A percentile compares a stretch with the other conserved stretches of the same genome.
phyloP scores from a whole-genome alignment of 2,113 vertebrate genomes.

The Rafetus swinhoei region DNA sequence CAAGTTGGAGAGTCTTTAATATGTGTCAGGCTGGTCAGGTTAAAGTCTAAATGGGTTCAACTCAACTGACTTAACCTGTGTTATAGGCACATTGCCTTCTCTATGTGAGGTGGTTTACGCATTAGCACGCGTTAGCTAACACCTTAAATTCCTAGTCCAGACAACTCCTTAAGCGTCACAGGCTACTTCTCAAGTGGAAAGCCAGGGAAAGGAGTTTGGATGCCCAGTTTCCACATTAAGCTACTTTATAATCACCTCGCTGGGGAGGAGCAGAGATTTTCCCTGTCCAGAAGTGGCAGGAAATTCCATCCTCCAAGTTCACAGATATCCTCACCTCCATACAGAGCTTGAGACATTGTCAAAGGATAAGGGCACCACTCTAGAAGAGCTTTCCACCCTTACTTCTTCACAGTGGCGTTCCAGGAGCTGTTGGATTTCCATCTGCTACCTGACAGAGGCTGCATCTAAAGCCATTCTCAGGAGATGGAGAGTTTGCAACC shows the following conservation, averaged over 20 bases:
- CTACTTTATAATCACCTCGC: accelerated
- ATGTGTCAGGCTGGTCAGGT: not conserved
- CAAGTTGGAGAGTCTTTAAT: not conserved
- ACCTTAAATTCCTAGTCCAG: not conserved
- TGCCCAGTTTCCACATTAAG: not conserved
- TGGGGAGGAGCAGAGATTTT: not conserved
- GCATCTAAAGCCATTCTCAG: not conserved
- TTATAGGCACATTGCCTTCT: not conserved
- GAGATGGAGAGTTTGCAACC: not conserved
- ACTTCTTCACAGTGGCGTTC: not conserved
- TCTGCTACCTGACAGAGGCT: not conserved
- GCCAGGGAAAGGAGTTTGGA: not conserved
- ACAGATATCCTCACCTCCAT: not conserved
- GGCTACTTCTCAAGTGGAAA: not conserved
- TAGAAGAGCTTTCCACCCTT: not conserved
- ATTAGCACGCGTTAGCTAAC: not conserved
- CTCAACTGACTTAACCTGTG: not conserved
- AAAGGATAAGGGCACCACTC: not conserved
- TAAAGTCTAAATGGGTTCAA: not conserved
- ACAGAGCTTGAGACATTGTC: accelerated
- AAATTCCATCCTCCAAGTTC: not conserved
- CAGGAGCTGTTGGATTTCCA: not conserved
- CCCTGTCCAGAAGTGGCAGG: not conserved
- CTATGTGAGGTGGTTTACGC: not conserved
- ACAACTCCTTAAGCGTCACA: not conserved